Evolutionary conservation across 2,797 vertebrate species (phyloP).

Genomic region (Pogonophryne albipinna): DNA sequence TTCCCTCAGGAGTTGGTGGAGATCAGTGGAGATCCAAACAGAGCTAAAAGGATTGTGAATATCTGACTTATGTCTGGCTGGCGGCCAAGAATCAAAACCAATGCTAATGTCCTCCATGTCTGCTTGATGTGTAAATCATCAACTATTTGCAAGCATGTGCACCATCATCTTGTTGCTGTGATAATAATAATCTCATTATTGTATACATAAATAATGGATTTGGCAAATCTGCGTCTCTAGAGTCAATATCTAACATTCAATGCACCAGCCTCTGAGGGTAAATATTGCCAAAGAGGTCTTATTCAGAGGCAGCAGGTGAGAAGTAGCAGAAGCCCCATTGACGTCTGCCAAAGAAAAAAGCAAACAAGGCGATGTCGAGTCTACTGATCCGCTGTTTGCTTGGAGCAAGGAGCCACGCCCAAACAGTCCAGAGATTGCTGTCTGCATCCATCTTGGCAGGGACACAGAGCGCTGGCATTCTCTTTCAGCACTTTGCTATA

Average conservation of each 20-base stretch:
- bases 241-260: background rate
- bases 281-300: constrained; percentile 53
- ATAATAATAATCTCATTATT: background rate
- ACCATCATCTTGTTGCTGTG: background rate
- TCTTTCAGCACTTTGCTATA: constrained; percentile 80
- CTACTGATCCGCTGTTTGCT: constrained; percentile 72
- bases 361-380: constrained; percentile 65
- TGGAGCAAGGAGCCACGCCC: constrained; percentile 66
- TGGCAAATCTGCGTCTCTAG: constrained; percentile 11
- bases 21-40: background rate
- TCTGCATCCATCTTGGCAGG: constrained; percentile 79
- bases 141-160: background rate
- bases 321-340: constrained; percentile 45
- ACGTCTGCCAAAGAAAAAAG: constrained; percentile 62
- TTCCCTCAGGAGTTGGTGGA: background rate
- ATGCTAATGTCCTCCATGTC: background rate
- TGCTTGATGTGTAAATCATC: constrained; percentile 2
- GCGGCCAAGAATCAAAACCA: background rate
- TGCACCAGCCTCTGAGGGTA: constrained; percentile 9
- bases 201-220: background rate
- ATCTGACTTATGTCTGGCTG: background rate
- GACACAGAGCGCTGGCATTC: constrained; percentile 75
- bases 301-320: constrained; percentile 51
- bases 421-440: constrained; percentile 70
- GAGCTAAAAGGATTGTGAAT: background rate